phyloP scores from a whole-genome alignment of 1,140 invertebrate genomes.

The Diplogasteroides magnus region DNA sequence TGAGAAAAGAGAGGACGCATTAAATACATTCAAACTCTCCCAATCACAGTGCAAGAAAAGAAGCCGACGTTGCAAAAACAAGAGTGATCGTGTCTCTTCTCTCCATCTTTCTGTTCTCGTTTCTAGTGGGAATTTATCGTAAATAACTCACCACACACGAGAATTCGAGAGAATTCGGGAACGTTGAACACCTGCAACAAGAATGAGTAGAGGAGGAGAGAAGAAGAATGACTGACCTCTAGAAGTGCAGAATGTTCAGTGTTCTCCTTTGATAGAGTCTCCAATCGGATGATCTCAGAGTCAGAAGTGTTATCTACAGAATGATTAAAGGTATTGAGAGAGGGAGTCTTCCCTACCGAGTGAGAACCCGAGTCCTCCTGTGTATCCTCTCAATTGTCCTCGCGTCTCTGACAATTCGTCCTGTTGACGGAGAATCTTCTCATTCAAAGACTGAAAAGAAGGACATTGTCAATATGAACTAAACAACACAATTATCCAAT shows the following conservation, averaged over 20 bases:
- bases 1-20: too few relatives aligned
- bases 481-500: too few relatives aligned
- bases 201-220: too few relatives aligned
- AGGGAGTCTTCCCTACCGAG: background rate
- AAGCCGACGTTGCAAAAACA: too few relatives aligned
- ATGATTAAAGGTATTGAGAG: too few relatives aligned
- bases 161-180: conserved; percentile 43
- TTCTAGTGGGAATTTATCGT: too few relatives aligned
- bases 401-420: conserved; percentile 42
- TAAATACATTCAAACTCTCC: too few relatives aligned
- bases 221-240: background rate
- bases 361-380: conserved; percentile 17
- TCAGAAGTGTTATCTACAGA: background rate
- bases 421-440: conserved; percentile 39
- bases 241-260: conserved; percentile 1
- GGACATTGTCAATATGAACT: conserved; percentile 15
- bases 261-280: conserved; percentile 17
- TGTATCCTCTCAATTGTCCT: conserved; percentile 44
- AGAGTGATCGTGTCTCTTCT: too few relatives aligned
- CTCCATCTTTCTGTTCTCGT: too few relatives aligned
- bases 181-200: conserved; percentile 47
- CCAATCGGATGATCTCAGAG: conserved; percentile 9
- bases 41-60: too few relatives aligned
- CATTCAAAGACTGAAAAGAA: conserved; percentile 38
- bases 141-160: conserved; percentile 39